Evolutionary conservation across 2,113 vertebrate species (phyloP), one percentile per base, ranked within the genome.

Genomic region (Alectura lathami): DNA sequence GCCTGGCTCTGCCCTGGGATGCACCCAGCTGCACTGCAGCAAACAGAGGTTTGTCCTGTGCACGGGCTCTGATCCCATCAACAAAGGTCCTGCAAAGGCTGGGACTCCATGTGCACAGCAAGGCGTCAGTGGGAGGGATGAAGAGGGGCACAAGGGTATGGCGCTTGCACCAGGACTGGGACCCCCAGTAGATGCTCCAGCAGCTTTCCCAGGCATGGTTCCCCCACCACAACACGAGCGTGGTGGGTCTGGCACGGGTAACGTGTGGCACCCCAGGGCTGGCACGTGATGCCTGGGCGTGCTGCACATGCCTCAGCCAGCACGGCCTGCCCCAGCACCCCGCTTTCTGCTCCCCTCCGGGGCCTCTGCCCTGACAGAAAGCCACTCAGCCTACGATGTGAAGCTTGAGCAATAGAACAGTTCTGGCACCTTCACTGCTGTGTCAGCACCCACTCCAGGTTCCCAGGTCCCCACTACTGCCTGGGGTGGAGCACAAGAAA

Each of bases 351-450:
- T 83, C 34, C 38, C 32, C 42, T 81, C 34, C 75, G 17, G 32
- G 45, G 70, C 50, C 50, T 88, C 79, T 88, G 76, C 38, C 83
- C 86, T 7, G 13, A 68, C 81, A 89, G 38, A 81, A 36, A 54
- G 47, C 30, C 27, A 16, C 51, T 53, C 50, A 51, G 13, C 48
- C 50, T 11, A 27, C 50, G 12, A 53, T 13, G 26, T 30, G 51
- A 54, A 29, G 51, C 10, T 54, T 54, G 84, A 84, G 89, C 69
- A 96, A 96, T 10, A 82, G 16, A 56, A 69, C 74, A 5, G 0
- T 94, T 91, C 87, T 84, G 69, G 73, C 74, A 84, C 84, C 89
- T 87, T 94, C 87, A 66, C 48, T 89, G 75, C 67, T 85, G 48
- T 18, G 70, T 89, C 89, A 93, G 67, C 67, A 42, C 18, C 26